Evolutionary conservation across 2,113 vertebrate genomes (phyloP).

Genomic region (Zapus hudsonius): DNA sequence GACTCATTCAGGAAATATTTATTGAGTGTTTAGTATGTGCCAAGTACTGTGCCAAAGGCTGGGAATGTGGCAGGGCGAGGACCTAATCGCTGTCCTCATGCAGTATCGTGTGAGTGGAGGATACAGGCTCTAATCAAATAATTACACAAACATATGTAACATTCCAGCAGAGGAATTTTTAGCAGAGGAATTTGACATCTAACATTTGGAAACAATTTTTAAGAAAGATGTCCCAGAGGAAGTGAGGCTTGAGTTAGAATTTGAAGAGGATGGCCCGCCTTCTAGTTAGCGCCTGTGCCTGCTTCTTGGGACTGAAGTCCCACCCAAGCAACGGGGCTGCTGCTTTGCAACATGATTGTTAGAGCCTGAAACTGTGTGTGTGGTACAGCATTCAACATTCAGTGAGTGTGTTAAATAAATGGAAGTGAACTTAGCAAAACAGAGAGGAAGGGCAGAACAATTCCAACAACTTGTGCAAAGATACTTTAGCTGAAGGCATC

Average conservation of each 20-base stretch:
- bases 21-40: neutral
- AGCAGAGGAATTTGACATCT: neutral
- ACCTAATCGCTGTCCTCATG: neutral
- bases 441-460: neutral
- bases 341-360: neutral
- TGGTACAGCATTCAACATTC: neutral
- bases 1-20: neutral
- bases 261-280: neutral
- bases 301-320: neutral
- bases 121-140: neutral
- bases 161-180: neutral
- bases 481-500: neutral
- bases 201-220: constrained; percentile 40
- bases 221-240: neutral
- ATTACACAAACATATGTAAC: neutral
- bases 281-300: neutral
- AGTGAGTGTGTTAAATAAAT: neutral
- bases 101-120: neutral
- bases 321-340: neutral
- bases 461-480: neutral
- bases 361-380: neutral
- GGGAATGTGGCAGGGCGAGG: neutral
- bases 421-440: constrained; percentile 3
- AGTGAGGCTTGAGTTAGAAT: neutral
- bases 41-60: neutral